Percentiles rank a stretch among this genome's conserved stretches.
These are phyloP conservation scores for Caenorhabditis angaria DNA, from an alignment of 2,888 invertebrate species.

Conservation along the genomic window DNA sequence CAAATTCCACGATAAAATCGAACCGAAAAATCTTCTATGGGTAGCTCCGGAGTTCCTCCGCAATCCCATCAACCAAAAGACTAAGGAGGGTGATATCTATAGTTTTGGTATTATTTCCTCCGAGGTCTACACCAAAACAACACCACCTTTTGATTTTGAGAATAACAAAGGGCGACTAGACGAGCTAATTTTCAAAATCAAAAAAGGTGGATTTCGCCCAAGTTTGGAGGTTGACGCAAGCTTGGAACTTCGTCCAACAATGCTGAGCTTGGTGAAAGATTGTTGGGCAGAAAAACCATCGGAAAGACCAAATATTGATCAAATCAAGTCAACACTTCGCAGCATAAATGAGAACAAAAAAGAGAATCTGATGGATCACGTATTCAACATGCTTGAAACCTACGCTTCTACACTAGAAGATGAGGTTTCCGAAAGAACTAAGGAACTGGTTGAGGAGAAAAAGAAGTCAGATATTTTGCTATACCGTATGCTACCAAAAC, in stretches of 20 bases:
- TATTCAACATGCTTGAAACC: slow-evolving; percentile 62
- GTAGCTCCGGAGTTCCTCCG: slow-evolving; percentile 58
- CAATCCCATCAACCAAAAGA: slow-evolving; percentile 11
- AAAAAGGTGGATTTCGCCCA: slow-evolving; percentile 47
- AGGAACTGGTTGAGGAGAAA: slow-evolving; percentile 64
- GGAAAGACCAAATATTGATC: slow-evolving; percentile 55
- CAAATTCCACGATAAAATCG: slow-evolving; percentile 17
- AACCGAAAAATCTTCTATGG: slow-evolving; percentile 55
- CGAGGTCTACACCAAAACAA: slow-evolving; percentile 40
- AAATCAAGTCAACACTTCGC: slow-evolving; percentile 35
- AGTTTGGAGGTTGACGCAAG: slow-evolving; percentile 4
- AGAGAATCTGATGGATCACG: slow-evolving; percentile 64
- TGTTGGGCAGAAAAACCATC: slow-evolving; percentile 61
- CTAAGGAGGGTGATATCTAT: slow-evolving; percentile 50
- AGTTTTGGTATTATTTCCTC: slow-evolving; percentile 55
- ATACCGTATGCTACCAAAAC: slow-evolving; percentile 64
- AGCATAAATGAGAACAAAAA: slow-evolving; percentile 36
- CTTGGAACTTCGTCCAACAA: slow-evolving; percentile 15
- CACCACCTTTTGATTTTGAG: slow-evolving; percentile 32
- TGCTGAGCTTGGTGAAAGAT: slow-evolving; percentile 55
- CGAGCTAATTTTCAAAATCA: slow-evolving; percentile 39
- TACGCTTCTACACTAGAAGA: slow-evolving; percentile 60
- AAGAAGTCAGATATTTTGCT: slow-evolving; percentile 65
- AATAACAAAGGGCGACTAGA: slow-evolving; percentile 44
- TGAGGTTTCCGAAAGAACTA: slow-evolving; percentile 50